phyloP scores from a whole-genome alignment of 2,888 invertebrate species.

The Aspidiotus destructor region DNA sequence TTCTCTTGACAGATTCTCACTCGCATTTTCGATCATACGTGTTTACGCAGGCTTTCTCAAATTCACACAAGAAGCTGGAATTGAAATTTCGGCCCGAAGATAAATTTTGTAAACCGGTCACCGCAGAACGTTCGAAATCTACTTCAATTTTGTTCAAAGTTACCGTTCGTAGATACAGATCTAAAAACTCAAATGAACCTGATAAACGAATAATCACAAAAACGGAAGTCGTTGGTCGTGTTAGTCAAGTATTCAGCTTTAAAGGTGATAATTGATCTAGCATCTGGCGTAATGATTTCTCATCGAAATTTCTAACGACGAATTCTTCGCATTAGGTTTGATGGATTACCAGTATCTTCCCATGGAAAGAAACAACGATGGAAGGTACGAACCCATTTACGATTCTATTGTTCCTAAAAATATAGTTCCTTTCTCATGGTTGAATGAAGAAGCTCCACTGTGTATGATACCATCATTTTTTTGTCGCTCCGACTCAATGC shows the following conservation, averaged over 20 bases:
- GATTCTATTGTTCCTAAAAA: constrained; percentile 54
- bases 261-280: background rate
- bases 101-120: constrained; percentile 65
- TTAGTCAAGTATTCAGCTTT: constrained; percentile 14
- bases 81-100: constrained; percentile 72
- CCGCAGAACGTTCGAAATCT: constrained; percentile 56
- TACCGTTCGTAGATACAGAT: constrained; percentile 47
- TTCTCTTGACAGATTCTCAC: too few relatives aligned
- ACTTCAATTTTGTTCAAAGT: constrained; percentile 67
- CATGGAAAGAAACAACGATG: constrained; percentile 44
- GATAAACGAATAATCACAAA: constrained; percentile 6
- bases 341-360: constrained; percentile 91
- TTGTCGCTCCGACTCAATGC: constrained; percentile 58
- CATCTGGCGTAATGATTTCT: background rate
- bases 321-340: constrained; percentile 49
- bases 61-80: constrained; percentile 56
- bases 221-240: constrained; percentile 43
- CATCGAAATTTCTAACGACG: constrained; percentile 42
- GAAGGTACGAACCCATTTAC: constrained; percentile 51
- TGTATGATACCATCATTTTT: constrained; percentile 69
- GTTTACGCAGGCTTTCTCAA: constrained; percentile 45
- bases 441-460: constrained; percentile 50
- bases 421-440: constrained; percentile 49
- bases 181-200: background rate
- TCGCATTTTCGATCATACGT: background rate